Conservation (phyloP, 2,797 vertebrate genomes). For the Acropternis orthonyx region DNA sequence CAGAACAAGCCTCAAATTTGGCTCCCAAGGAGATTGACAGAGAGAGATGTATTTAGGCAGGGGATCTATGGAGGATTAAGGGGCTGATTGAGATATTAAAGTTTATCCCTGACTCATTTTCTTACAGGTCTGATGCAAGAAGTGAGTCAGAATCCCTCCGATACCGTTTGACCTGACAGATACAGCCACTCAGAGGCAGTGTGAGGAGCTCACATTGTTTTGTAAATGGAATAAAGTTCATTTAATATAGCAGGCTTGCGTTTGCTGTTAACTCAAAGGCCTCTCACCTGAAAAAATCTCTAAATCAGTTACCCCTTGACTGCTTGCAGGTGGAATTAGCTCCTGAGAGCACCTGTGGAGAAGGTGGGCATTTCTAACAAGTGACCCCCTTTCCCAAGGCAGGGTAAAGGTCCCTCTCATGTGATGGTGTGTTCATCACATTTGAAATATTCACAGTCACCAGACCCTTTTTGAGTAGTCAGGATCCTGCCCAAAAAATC, state of each 20-base stretch:
- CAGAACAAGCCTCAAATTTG: neutral
- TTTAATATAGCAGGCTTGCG: neutral
- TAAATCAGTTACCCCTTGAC: neutral
- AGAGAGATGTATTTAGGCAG: neutral
- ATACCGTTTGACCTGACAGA: neutral
- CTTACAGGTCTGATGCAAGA: conserved; percentile 53
- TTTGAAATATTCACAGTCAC: neutral
- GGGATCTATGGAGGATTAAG: neutral
- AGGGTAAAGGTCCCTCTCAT: neutral
- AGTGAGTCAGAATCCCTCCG: conserved; percentile 31
- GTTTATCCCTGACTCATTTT: conserved; percentile 27
- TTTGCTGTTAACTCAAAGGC: neutral
- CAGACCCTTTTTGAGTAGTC: neutral
- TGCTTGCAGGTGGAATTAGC: neutral
- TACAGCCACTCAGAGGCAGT: neutral
- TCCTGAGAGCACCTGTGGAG: neutral
- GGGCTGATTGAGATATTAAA: neutral
- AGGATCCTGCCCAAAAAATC: neutral
- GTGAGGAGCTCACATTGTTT: neutral
- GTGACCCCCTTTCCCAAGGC: neutral
- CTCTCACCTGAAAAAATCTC: neutral
- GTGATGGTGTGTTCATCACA: accelerated
- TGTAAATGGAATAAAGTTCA: conserved; percentile 63
- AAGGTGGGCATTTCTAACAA: neutral
- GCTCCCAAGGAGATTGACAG: neutral